These are phyloP conservation scores for Cladorhizidae sp. DNA, from an alignment of 37 sponge, comb jelly and placozoan species.

Conservation along the genomic window DNA sequence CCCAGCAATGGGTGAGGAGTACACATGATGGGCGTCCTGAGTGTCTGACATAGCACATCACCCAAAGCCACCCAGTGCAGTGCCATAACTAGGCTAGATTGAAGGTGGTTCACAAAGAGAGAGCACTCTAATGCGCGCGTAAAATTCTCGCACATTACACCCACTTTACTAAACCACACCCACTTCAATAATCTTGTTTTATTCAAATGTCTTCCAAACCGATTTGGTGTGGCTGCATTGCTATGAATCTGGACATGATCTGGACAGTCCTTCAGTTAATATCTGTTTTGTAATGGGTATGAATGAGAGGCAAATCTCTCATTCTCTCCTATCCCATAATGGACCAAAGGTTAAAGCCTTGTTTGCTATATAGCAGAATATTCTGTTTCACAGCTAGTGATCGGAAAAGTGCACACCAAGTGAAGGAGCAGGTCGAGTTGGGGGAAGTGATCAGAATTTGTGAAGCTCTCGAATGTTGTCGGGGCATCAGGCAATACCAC, in stretches of 20 bases:
- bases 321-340: not conserved
- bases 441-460: conserved; percentile 13
- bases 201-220: not conserved
- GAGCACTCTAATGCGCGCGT: not conserved
- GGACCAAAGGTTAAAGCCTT: not conserved
- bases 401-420: not conserved
- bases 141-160: not conserved
- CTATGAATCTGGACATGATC: conserved; percentile 6
- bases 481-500: not conserved
- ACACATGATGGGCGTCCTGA: too few relatives aligned
- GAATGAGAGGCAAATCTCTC: not conserved
- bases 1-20: too few relatives aligned
- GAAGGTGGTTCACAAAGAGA: not conserved
- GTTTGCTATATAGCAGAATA: not conserved
- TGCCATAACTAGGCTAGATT: conserved; percentile 4
- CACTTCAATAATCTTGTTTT: not conserved
- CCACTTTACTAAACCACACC: conserved; percentile 1
- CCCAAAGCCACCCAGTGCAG: too few relatives aligned
- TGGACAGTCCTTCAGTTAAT: conserved; percentile 2
- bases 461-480: too few relatives aligned
- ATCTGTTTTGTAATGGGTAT: not conserved
- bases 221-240: conserved; percentile 1
- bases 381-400: conserved; percentile 18
- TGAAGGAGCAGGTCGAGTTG: conserved; percentile 1
- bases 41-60: too few relatives aligned